phyloP scores from a whole-genome alignment of 2,797 vertebrate genomes.

The Knipowitschia caucasica region DNA sequence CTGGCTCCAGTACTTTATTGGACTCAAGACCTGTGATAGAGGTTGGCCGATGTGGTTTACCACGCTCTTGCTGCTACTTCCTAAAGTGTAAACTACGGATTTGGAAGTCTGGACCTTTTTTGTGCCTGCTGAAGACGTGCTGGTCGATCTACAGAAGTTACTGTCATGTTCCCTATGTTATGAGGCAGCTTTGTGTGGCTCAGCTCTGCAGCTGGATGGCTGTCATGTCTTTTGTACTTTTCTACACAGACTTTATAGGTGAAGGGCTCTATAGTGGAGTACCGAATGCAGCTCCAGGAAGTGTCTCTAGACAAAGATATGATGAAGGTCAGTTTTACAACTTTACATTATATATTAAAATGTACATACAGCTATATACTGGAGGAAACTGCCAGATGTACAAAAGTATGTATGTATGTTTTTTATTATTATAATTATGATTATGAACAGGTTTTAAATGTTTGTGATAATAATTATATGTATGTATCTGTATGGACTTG shows the following conservation, averaged over 20 bases:
- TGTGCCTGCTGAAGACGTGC: constrained; percentile 75
- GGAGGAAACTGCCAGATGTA: too few relatives aligned
- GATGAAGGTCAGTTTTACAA: constrained; percentile 74
- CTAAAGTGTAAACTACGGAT: constrained; percentile 66
- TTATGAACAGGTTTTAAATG: too few relatives aligned
- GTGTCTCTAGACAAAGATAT: constrained; percentile 69
- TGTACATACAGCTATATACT: too few relatives aligned
- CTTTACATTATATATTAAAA: neutral
- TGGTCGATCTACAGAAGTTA: constrained; percentile 79
- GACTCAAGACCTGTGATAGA: constrained; percentile 40
- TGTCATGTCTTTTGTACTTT: constrained; percentile 82
- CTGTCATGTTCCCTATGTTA: constrained; percentile 75
- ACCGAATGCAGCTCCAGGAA: constrained; percentile 75
- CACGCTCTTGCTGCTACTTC: constrained; percentile 67
- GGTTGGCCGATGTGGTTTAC: constrained; percentile 38
- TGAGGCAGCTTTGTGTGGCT: constrained; percentile 75
- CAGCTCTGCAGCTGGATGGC: constrained; percentile 85
- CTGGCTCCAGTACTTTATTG: constrained; percentile 16
- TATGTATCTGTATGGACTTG: too few relatives aligned
- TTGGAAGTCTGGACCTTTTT: constrained; percentile 63
- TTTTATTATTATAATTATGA: too few relatives aligned
- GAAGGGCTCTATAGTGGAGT: constrained; percentile 79
- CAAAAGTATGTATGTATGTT: too few relatives aligned
- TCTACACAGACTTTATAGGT: constrained; percentile 83
- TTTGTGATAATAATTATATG: too few relatives aligned